phyloP scores from a whole-genome alignment of 2,113 vertebrate species.

The Corythaixoides concolor region DNA sequence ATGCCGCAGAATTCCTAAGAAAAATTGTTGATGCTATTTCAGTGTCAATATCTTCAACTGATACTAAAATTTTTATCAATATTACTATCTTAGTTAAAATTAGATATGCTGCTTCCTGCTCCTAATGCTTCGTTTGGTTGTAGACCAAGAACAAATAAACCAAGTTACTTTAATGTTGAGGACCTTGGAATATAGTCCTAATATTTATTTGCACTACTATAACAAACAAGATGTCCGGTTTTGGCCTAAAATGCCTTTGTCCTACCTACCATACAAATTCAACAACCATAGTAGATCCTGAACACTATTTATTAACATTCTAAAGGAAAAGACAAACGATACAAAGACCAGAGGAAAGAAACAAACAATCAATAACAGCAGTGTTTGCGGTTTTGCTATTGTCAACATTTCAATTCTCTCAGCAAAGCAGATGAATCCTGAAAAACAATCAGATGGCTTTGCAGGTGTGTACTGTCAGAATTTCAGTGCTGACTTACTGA shows the following conservation, averaged over 20 bases:
- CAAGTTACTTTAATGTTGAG: not conserved
- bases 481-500: not conserved
- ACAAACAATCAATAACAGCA: not conserved
- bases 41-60: not conserved
- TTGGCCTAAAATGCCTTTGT: not conserved
- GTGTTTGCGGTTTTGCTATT: not conserved
- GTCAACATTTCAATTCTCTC: not conserved
- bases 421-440: not conserved
- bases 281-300: not conserved
- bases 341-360: not conserved
- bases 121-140: fast-evolving
- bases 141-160: not conserved
- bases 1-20: not conserved
- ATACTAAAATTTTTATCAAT: too few relatives aligned
- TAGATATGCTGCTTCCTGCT: not conserved
- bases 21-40: not conserved
- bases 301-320: not conserved
- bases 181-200: not conserved
- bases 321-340: not conserved
- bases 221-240: not conserved
- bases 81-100: not conserved
- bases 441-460: not conserved
- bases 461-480: not conserved
- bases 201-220: not conserved
- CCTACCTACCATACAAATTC: not conserved